phyloP scores from a whole-genome alignment of 2,797 vertebrate species.

The Enteromius treurensis region DNA sequence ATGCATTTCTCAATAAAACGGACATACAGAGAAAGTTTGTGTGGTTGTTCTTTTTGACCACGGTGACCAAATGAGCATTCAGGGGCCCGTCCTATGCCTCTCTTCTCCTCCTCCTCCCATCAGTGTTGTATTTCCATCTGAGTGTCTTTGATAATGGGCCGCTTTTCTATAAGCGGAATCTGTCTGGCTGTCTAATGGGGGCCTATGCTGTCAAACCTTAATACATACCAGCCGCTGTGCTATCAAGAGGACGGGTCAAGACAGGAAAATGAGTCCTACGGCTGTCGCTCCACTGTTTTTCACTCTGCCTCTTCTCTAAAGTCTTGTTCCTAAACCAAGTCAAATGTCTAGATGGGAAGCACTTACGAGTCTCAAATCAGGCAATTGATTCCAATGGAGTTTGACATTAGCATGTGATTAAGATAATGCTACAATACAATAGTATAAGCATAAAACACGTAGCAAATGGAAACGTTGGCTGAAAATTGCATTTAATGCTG shows the following conservation, averaged over 20 bases:
- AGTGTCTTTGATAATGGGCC: slow-evolving; percentile 60
- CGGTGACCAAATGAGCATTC: slow-evolving; percentile 52
- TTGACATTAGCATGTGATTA: background rate
- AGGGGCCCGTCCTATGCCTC: slow-evolving; percentile 59
- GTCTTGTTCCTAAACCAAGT: background rate
- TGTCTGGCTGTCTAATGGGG: slow-evolving; percentile 52
- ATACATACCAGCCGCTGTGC: slow-evolving; percentile 50
- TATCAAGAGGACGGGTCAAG: slow-evolving; percentile 34
- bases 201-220: slow-evolving; percentile 51
- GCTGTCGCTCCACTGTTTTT: slow-evolving; percentile 11
- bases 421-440: background rate
- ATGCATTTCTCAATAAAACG: background rate
- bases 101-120: slow-evolving; percentile 47
- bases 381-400: background rate
- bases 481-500: background rate
- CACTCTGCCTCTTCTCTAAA: background rate
- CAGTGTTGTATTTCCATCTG: slow-evolving; percentile 68
- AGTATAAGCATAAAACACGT: background rate
- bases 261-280: slow-evolving; percentile 19
- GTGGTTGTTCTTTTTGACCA: slow-evolving; percentile 40
- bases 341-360: background rate
- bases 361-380: background rate
- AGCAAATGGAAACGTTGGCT: background rate
- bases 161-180: slow-evolving; percentile 41
- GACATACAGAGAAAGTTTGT: slow-evolving; percentile 38